Base-by-base conservation (phyloP, 2,888 invertebrate genomes). In the Cryptus armator region DNA sequence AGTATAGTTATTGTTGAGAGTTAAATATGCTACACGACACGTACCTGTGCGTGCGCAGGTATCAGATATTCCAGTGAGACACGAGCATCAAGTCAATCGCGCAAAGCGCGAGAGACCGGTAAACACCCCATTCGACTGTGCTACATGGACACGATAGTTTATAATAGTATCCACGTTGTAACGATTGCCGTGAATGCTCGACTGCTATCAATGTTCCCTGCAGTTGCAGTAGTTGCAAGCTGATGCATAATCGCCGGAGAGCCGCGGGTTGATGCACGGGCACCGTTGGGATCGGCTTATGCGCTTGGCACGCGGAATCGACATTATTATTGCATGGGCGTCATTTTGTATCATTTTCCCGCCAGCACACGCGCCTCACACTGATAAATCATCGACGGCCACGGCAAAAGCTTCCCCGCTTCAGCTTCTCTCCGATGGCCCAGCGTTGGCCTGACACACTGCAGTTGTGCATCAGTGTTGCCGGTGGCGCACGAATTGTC, bases 261-360 rank as follows among this genome's bases (percentile, higher is more conserved):
- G 51, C 62, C 16, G 19, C 32, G 81, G 46, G 76, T 64, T 70
- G 72, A 74, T 71, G 72, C 81, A 70, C 46, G n/a, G 51, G 44
- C 53, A 19, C 19, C 29, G 44, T 46, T 74, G 74, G 72, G 78
- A 48, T 74, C 43, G 66, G 74, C 56, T 64, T 79, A 79, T 79
- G 79, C 79, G 48, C 79, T 79, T 67, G 75, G 82, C 84, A 66
- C 83, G 81, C 76, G 83, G 85, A 88, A 84, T 85, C 85, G 82
- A 85, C 82, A 82, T 85, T 82, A 82, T 86, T 89, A 89, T 86
- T 88, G 83, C 77, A 59, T 75, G 62, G 85, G 87, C 88, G 86
- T 90, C 90, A 92, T 93, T 92, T 92, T 90, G 91, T 92, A 93
- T 92, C 91, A 91, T 92, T 93, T 92, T 90, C 90, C 89, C 89